Conservation (phyloP, 2,888 invertebrate species). For the Rhodophaea formosa region DNA sequence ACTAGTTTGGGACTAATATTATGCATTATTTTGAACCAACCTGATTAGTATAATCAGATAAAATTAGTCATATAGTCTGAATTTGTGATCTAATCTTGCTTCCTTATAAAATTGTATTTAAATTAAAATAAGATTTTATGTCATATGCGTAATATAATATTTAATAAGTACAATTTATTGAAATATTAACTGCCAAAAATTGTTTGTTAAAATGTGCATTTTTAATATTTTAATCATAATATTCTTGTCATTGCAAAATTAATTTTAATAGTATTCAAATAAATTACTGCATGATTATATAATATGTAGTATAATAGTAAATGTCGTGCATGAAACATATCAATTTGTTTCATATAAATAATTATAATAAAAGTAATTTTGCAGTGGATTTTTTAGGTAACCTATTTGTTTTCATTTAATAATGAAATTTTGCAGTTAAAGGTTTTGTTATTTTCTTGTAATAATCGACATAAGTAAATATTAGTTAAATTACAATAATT, state of each 20-base stretch:
- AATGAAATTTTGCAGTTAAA: background rate
- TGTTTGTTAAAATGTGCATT: constrained; percentile 4
- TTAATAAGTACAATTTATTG: background rate
- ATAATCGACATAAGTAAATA: background rate
- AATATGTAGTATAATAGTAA: too few species aligned
- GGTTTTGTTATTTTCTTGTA: background rate
- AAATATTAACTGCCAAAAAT: constrained; percentile 2
- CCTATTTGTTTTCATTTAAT: background rate
- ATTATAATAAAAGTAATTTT: constrained; percentile 2
- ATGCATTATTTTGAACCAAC: background rate
- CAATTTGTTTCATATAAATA: too few species aligned
- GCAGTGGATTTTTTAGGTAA: background rate
- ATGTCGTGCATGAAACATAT: too few species aligned
- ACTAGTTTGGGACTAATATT: background rate
- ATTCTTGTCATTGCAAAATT: background rate
- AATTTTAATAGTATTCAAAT: background rate
- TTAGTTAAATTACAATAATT: background rate
- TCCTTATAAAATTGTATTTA: constrained; percentile 28
- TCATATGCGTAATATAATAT: background rate
- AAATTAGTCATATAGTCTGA: constrained; percentile 28
- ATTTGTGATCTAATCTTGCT: constrained; percentile 35
- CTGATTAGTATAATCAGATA: constrained; percentile 11
- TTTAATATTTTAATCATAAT: constrained; percentile 3
- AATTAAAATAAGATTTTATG: background rate
- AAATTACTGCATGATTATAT: background rate